Percentiles rank a stretch among this genome's conserved stretches.
Conservation (phyloP, 1,140 invertebrate genomes). For the Agrypnia vestita region DNA sequence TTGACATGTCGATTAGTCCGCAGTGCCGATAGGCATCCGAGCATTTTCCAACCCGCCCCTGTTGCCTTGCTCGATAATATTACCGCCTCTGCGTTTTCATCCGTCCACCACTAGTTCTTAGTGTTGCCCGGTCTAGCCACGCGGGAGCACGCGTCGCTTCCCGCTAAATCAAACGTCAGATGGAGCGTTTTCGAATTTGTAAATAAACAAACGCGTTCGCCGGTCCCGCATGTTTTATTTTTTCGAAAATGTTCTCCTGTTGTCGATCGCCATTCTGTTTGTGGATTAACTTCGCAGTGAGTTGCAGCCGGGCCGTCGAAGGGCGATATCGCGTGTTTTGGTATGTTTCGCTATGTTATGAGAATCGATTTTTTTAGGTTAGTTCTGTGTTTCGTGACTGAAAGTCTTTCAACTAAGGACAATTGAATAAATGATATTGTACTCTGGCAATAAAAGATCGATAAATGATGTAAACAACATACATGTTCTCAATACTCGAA, state of each 20-base stretch:
- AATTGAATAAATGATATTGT: no score
- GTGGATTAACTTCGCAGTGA: slow-evolving; percentile 7
- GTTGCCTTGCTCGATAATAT: neutral
- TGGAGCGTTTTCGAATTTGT: slow-evolving; percentile 4
- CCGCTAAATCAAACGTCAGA: slow-evolving; percentile 26
- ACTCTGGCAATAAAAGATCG: no score
- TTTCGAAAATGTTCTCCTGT: neutral
- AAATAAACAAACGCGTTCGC: slow-evolving; percentile 31
- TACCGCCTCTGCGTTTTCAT: neutral
- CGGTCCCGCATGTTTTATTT: neutral
- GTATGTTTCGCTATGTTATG: slow-evolving; percentile 8
- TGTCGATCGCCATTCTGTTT: neutral
- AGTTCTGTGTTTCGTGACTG: neutral
- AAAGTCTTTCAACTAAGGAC: no score
- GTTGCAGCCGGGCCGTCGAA: neutral
- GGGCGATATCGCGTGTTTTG: slow-evolving; percentile 24
- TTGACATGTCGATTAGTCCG: no score
- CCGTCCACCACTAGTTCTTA: slow-evolving; percentile 5
- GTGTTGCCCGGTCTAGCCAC: slow-evolving; percentile 19
- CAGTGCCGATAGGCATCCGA: no score
- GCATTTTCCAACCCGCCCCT: neutral
- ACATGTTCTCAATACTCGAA: no score
- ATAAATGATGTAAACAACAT: no score
- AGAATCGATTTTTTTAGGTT: slow-evolving; percentile 39
- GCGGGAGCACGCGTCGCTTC: slow-evolving; percentile 30